A percentile compares a stretch with the other conserved stretches of the same genome.
These are phyloP conservation scores for Phoxinus dragarum DNA, from an alignment of 2,797 vertebrate species.

Conservation along the genomic window DNA sequence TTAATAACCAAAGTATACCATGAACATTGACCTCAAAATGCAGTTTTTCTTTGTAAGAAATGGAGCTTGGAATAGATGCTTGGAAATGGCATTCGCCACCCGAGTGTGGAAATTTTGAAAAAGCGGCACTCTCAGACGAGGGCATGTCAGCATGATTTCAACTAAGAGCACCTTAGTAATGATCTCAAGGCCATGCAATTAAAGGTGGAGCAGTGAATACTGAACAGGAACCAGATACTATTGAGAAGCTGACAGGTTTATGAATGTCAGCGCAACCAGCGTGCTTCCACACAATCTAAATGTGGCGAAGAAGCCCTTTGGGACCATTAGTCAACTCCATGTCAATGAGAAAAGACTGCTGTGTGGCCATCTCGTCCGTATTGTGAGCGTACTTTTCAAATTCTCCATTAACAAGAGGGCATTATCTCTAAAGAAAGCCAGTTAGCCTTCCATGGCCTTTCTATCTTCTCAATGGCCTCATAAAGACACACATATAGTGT, in stretches of 20 bases:
- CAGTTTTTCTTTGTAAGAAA: constrained; percentile 1
- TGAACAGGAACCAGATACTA: constrained; percentile 17
- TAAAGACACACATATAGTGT: neutral
- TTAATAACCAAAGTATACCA: constrained; percentile 16
- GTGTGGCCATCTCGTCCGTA: neutral
- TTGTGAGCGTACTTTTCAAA: neutral
- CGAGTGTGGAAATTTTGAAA: constrained; percentile 18
- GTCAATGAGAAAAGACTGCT: constrained; percentile 15
- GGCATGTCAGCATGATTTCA: constrained; percentile 47
- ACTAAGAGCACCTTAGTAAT: constrained; percentile 32
- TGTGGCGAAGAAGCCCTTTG: neutral
- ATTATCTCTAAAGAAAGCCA: constrained; percentile 12
- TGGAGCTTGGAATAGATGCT: neutral
- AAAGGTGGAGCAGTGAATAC: neutral
- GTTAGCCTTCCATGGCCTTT: constrained; percentile 11
- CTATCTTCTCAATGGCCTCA: neutral
- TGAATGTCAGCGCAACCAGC: constrained; percentile 26
- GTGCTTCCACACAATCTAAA: constrained; percentile 16
- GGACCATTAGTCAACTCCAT: constrained; percentile 4
- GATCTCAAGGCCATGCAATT: constrained; percentile 42
- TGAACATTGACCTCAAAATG: constrained; percentile 15
- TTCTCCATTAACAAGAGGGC: neutral
- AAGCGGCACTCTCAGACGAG: neutral
- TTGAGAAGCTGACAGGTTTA: constrained; percentile 25
- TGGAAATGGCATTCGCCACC: constrained; percentile 1